These are phyloP conservation scores for Bombus confusus DNA, from an alignment of 1,140 invertebrate species.

Conservation along the genomic window DNA sequence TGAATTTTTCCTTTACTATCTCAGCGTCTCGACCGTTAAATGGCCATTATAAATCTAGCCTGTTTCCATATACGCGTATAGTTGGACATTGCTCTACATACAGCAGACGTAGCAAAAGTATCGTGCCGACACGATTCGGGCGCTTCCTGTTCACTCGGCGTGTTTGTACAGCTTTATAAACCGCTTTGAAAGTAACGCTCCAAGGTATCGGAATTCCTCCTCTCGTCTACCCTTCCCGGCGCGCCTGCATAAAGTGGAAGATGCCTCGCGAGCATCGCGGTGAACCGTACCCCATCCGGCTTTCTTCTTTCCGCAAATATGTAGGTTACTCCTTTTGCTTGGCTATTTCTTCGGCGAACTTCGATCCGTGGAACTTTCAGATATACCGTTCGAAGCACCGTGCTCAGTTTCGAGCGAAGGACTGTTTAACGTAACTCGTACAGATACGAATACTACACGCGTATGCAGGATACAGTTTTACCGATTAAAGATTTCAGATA, in stretches of 20 bases:
- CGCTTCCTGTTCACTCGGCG: neutral
- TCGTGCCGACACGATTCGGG: neutral
- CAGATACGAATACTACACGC: too few species aligned
- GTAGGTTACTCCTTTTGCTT: constrained; percentile 25
- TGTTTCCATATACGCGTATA: neutral
- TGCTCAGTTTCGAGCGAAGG: neutral
- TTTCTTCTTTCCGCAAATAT: constrained; percentile 41
- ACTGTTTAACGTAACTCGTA: neutral
- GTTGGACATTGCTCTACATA: neutral
- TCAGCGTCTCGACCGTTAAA: neutral
- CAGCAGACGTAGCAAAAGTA: neutral
- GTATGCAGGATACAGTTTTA: too few species aligned
- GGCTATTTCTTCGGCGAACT: constrained; percentile 15
- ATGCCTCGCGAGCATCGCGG: constrained; percentile 37
- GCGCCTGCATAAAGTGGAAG: constrained; percentile 32
- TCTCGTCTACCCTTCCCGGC: neutral
- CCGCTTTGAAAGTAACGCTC: constrained; percentile 41
- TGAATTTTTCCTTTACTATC: neutral
- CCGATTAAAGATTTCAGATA: too few species aligned
- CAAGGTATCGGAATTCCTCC: constrained; percentile 40
- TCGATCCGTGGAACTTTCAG: neutral
- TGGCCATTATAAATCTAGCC: neutral
- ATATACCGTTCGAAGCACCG: neutral
- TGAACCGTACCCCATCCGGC: constrained; percentile 22
- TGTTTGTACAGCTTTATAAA: constrained; percentile 43